A percentile compares a stretch with the other conserved stretches of the same genome.
Evolutionary conservation across 2,113 vertebrate species (phyloP).

Genomic region (Urocynchramus pylzowi): DNA sequence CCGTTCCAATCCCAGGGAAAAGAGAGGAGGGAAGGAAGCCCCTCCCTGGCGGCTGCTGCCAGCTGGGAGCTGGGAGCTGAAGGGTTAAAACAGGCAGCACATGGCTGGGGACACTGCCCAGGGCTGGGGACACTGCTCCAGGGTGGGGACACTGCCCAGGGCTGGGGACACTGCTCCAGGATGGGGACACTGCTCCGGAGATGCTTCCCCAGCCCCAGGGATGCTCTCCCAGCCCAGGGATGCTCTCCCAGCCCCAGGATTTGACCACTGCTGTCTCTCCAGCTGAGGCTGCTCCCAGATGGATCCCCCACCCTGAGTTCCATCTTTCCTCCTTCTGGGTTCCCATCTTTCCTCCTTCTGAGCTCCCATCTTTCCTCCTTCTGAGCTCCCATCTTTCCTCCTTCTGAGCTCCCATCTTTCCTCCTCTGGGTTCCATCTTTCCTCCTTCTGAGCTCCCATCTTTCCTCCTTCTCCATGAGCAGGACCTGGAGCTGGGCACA

Average conservation of each 20-base stretch:
- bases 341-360: background rate
- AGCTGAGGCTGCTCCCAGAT: background rate
- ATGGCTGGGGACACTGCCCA: background rate
- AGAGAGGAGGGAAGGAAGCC: background rate
- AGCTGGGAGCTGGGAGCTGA: background rate
- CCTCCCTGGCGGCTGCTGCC: background rate
- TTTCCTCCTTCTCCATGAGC: background rate
- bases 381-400: background rate
- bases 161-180: background rate
- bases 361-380: background rate
- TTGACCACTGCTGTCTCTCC: background rate
- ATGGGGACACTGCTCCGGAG: background rate
- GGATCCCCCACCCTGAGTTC: background rate
- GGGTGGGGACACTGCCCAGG: accelerated
- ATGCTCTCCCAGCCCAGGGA: too few relatives aligned
- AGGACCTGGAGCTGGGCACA: background rate
- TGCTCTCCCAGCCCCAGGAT: background rate
- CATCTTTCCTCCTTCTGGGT: background rate
- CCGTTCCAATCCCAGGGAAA: conserved; percentile 32
- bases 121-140: background rate
- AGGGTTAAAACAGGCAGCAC: background rate
- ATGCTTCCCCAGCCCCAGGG: too few relatives aligned
- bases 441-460: background rate
- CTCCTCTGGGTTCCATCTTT: background rate
- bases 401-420: background rate